phyloP scores from a whole-genome alignment of 2,113 vertebrate genomes.

The Tetraodon nigroviridis region DNA sequence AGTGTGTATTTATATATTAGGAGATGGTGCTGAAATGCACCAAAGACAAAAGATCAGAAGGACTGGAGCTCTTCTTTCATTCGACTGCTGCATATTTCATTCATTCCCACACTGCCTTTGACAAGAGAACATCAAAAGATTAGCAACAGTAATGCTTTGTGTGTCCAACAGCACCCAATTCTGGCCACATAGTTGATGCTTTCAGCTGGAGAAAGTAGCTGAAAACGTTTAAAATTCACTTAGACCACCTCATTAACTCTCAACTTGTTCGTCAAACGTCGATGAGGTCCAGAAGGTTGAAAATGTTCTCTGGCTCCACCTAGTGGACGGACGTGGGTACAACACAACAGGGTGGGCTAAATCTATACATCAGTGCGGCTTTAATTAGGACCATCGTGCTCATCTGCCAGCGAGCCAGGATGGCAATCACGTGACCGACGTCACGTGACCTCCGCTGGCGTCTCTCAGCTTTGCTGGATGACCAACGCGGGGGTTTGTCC shows the following conservation, averaged over 20 bases:
- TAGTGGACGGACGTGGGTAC: constrained; percentile 23
- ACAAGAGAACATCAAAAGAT: constrained; percentile 54
- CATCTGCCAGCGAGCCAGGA: constrained; percentile 9
- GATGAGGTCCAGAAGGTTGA: too few species aligned
- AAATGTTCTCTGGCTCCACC: constrained; percentile 1
- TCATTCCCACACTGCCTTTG: constrained; percentile 30
- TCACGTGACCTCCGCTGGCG: background rate
- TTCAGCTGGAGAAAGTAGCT: too few species aligned
- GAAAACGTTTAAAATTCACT: too few species aligned
- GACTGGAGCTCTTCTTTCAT: constrained; percentile 26
- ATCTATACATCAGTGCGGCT: constrained; percentile 11
- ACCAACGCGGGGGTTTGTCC: background rate
- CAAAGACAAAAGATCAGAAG: background rate
- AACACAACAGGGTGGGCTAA: background rate
- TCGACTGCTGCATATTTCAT: constrained; percentile 6
- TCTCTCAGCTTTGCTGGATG: background rate
- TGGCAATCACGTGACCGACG: background rate
- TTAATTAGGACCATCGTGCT: constrained; percentile 12
- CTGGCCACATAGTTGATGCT: too few species aligned
- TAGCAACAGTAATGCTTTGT: constrained; percentile 77
- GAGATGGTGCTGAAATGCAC: constrained; percentile 3
- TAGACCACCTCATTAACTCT: background rate
- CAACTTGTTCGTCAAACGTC: background rate
- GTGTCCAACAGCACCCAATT: background rate
- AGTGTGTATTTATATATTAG: background rate